Conservation (phyloP, 2,888 invertebrate species). For the Helleia helle region DNA sequence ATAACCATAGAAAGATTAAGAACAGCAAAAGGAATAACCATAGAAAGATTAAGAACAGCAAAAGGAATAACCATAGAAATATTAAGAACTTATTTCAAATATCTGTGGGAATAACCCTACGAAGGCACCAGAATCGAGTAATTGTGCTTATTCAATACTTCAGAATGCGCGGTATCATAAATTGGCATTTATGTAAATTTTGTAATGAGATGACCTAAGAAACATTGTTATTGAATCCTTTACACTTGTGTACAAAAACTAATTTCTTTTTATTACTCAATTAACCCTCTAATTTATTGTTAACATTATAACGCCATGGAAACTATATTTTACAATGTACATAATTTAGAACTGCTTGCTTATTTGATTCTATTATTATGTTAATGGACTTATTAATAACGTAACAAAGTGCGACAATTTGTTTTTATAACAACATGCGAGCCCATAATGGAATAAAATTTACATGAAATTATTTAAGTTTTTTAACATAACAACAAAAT, state of each 20-base stretch:
- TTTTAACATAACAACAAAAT: not conserved
- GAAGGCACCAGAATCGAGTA: no score
- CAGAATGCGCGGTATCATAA: no score
- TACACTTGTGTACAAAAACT: not conserved
- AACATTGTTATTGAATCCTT: not conserved
- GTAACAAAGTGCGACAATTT: constrained; percentile 1
- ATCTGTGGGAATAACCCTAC: no score
- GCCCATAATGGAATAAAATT: constrained; percentile 6
- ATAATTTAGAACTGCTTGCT: not conserved
- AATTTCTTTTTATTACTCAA: not conserved
- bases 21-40: no score
- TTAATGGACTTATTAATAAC: constrained; percentile 5
- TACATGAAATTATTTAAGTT: not conserved
- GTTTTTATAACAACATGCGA: constrained; percentile 2
- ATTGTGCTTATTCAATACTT: no score
- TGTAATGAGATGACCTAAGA: no score
- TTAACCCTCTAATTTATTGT: not conserved
- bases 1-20: no score
- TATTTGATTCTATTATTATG: constrained; percentile 5
- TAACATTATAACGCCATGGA: not conserved
- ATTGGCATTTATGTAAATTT: no score
- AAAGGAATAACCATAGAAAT: no score
- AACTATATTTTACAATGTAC: constrained; percentile 1
- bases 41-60: no score
- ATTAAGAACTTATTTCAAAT: no score